Evolutionary conservation across 2,113 vertebrate genomes (phyloP).

Genomic region (Centropus bengalensis): DNA sequence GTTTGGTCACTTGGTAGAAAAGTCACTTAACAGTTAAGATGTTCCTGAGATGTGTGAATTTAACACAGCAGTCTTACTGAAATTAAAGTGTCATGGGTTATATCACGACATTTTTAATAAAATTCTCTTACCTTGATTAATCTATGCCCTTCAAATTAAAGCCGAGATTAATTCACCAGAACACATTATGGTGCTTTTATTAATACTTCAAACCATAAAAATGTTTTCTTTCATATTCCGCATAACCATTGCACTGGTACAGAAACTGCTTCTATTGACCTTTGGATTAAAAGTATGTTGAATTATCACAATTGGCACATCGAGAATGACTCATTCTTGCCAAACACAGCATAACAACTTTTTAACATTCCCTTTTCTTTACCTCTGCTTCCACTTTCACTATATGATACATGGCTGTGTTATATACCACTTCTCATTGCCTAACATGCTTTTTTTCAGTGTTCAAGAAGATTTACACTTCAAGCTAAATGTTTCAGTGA

Average conservation of each 20-base stretch:
- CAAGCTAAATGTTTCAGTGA: constrained; percentile 84
- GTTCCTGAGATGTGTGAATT: not conserved
- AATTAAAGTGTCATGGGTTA: constrained; percentile 42
- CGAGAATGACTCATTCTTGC: constrained; percentile 80
- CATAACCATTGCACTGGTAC: constrained; percentile 66
- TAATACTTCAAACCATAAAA: constrained; percentile 75
- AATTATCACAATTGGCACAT: constrained; percentile 79
- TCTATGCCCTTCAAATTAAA: constrained; percentile 71
- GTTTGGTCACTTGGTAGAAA: not conserved
- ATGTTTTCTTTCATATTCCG: constrained; percentile 74
- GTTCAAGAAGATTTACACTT: constrained; percentile 86
- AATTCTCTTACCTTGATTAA: constrained; percentile 68
- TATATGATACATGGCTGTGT: constrained; percentile 78
- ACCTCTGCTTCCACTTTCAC: constrained; percentile 70
- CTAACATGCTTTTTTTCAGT: constrained; percentile 74
- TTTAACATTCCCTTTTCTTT: constrained; percentile 76
- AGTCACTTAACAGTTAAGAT: not conserved
- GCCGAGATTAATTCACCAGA: constrained; percentile 75
- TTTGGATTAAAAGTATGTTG: constrained; percentile 81
- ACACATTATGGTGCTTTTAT: constrained; percentile 55
- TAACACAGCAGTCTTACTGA: not conserved
- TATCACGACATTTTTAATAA: constrained; percentile 69
- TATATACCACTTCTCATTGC: constrained; percentile 74
- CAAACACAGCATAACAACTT: constrained; percentile 79
- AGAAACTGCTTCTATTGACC: constrained; percentile 78